A percentile compares a stretch with the other conserved stretches of the same genome.
phyloP scores from a whole-genome alignment of 35 echinoderm and acorn worm genomes.

The Hemicentrotus pulcherrimus region DNA sequence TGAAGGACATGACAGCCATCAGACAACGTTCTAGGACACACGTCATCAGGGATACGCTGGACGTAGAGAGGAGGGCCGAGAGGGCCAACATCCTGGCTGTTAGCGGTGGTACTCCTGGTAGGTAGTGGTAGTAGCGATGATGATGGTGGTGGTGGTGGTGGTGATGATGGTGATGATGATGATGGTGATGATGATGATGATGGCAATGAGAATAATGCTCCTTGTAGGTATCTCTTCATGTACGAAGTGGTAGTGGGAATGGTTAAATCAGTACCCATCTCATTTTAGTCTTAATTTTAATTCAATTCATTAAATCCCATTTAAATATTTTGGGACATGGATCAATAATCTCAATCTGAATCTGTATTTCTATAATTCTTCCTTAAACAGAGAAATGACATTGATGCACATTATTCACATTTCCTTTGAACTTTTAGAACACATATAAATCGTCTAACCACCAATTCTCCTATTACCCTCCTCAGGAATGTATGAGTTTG shows the following conservation, averaged over 20 bases:
- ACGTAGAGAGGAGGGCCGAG: constrained; percentile 75
- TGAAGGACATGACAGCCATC: constrained; percentile 75
- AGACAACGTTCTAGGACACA: constrained; percentile 60
- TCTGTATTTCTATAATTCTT: too few relatives aligned
- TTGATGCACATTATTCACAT: too few relatives aligned
- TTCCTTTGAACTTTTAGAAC: too few relatives aligned
- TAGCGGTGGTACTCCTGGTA: constrained; percentile 89
- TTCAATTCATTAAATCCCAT: too few relatives aligned
- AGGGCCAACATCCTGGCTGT: constrained; percentile 81
- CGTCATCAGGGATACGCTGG: constrained; percentile 59
- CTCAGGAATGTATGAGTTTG: constrained; percentile 95
- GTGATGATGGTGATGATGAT: not conserved
- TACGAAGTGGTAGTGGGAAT: too few relatives aligned
- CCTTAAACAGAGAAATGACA: too few relatives aligned
- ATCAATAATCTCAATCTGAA: too few relatives aligned
- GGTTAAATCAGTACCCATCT: too few relatives aligned
- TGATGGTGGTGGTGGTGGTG: not conserved
- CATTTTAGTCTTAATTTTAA: too few relatives aligned
- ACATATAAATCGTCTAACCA: not conserved
- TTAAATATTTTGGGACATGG: too few relatives aligned
- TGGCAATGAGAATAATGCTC: not conserved
- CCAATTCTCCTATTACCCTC: not conserved
- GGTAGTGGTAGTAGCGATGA: not conserved
- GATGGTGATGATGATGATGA: not conserved
- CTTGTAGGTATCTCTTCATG: too few relatives aligned